phyloP scores from a whole-genome alignment of 2,888 invertebrate genomes.

The Trissolcus japonicus region DNA sequence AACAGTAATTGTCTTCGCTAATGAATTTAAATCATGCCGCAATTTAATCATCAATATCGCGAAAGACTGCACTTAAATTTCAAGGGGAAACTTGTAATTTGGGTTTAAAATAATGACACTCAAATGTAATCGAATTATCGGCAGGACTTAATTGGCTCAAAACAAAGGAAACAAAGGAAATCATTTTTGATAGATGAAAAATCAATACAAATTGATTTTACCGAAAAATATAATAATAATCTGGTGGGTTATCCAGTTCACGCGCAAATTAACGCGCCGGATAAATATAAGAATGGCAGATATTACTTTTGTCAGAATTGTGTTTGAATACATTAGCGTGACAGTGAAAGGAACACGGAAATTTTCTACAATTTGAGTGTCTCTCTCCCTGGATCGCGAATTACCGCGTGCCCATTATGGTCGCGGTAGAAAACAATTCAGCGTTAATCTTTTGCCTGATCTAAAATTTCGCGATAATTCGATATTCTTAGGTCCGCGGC shows the following conservation, averaged over 20 bases:
- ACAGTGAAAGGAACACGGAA: slow-evolving; percentile 51
- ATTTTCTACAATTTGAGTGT: slow-evolving; percentile 48
- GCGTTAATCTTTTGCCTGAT: slow-evolving; percentile 45
- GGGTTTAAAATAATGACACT: too few species aligned
- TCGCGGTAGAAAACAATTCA: slow-evolving; percentile 49
- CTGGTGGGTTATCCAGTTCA: not conserved
- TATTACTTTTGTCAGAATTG: slow-evolving; percentile 22
- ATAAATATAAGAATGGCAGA: slow-evolving; percentile 12
- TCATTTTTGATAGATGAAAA: slow-evolving; percentile 8
- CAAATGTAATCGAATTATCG: too few species aligned
- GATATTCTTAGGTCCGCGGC: slow-evolving; percentile 23
- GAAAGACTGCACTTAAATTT: too few species aligned
- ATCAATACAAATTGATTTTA: too few species aligned
- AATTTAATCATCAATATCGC: too few species aligned
- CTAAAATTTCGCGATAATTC: slow-evolving; percentile 53
- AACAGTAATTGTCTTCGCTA: too few species aligned
- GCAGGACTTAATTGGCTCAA: too few species aligned
- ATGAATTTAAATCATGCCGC: too few species aligned
- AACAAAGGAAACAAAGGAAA: too few species aligned
- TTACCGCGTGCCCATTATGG: slow-evolving; percentile 40
- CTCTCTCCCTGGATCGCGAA: slow-evolving; percentile 26
- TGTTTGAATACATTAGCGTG: slow-evolving; percentile 40
- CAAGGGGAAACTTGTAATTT: too few species aligned
- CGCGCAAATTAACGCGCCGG: not conserved
- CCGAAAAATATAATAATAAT: not conserved